Evolutionary conservation across 2,113 vertebrate genomes (phyloP).

Genomic region (Patagioenas fasciata): DNA sequence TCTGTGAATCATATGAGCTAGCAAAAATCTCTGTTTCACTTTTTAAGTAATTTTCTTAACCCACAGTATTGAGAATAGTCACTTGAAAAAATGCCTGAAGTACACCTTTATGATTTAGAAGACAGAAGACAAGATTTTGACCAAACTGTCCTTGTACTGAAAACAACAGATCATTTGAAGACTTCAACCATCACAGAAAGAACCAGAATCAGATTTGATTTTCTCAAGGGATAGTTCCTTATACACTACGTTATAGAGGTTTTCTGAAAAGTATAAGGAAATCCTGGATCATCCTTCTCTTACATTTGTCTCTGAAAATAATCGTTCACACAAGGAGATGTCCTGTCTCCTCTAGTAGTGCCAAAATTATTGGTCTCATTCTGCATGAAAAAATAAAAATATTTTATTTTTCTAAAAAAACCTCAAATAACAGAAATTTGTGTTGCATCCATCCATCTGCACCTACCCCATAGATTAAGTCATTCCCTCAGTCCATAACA

Average conservation of each 20-base stretch:
- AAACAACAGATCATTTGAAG: background rate
- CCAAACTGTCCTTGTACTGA: background rate
- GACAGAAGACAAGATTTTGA: background rate
- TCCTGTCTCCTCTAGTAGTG: background rate
- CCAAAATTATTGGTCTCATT: background rate
- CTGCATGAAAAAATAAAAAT: background rate
- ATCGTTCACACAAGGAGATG: rapidly evolving
- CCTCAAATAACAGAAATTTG: background rate
- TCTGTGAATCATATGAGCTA: background rate
- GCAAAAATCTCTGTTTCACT: background rate
- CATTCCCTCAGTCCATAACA: background rate
- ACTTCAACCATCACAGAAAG: background rate
- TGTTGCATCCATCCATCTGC: background rate
- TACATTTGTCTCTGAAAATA: rapidly evolving
- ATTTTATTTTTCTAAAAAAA: background rate
- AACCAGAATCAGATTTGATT: rapidly evolving
- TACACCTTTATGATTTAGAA: background rate
- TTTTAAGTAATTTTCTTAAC: background rate
- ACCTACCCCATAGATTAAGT: background rate
- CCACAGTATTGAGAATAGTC: background rate
- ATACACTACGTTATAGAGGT: background rate
- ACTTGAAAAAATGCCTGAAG: background rate
- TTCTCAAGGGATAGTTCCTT: background rate
- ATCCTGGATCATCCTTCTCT: background rate
- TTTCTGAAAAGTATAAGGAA: background rate